phyloP scores from a whole-genome alignment of 2,888 invertebrate species.

The Drosophila melanosoma region DNA sequence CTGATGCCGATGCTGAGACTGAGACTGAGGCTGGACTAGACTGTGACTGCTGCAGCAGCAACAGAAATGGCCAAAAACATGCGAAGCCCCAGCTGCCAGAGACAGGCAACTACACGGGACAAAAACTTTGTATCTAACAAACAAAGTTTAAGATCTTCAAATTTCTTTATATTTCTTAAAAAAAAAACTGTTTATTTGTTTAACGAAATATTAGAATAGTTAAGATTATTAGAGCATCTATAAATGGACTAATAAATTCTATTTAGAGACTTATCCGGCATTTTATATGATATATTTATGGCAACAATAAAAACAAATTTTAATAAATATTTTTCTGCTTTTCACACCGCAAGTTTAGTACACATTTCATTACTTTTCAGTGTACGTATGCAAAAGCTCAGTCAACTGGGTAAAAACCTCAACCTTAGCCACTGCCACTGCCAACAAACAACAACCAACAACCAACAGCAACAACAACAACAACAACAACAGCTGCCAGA shows the following conservation, averaged over 20 bases:
- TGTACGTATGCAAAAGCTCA: constrained; percentile 52
- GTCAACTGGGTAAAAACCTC: constrained; percentile 21
- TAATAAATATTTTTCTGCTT: neutral
- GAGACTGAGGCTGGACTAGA: constrained; percentile 38
- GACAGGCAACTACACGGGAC: constrained; percentile 15
- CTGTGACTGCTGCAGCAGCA: constrained; percentile 37
- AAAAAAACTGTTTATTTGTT: neutral
- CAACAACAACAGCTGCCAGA: constrained; percentile 15
- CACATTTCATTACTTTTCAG: constrained; percentile 3
- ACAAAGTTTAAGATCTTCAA: neutral
- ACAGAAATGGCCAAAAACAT: constrained; percentile 74
- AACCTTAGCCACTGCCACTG: constrained; percentile 29
- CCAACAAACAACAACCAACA: constrained; percentile 19
- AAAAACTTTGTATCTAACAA: neutral
- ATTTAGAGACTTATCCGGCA: neutral
- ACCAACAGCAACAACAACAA: constrained; percentile 3
- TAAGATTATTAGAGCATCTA: neutral
- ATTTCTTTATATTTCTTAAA: neutral
- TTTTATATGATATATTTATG: neutral
- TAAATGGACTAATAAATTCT: neutral
- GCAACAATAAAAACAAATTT: neutral
- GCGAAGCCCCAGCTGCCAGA: constrained; percentile 48
- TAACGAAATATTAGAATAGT: neutral
- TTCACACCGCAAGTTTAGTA: neutral
- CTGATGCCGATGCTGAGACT: constrained; percentile 10